Percentiles rank a stretch among this genome's conserved stretches.
These are phyloP conservation scores for Notamacropus eugenii DNA, from an alignment of 2,797 vertebrate species.

Conservation along the genomic window DNA sequence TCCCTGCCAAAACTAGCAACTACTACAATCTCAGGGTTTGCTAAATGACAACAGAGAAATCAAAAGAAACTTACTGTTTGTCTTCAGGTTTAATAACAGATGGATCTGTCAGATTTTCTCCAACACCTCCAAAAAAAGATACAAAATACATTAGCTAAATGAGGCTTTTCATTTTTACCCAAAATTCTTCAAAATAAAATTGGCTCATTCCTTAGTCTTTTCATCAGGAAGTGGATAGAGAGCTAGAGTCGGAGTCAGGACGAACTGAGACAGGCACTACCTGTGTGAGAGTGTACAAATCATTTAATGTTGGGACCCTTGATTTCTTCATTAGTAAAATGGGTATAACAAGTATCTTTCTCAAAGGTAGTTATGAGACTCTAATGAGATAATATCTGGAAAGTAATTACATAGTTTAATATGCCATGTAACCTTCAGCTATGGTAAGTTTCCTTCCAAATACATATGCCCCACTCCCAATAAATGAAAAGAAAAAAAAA, in stretches of 20 bases:
- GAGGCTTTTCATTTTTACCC: slow-evolving; percentile 51
- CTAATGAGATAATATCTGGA: background rate
- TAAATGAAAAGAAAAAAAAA: background rate
- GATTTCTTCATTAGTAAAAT: background rate
- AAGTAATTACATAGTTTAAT: background rate
- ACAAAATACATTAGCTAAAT: slow-evolving; percentile 63
- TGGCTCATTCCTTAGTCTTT: background rate
- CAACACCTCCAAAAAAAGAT: slow-evolving; percentile 90
- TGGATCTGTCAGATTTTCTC: slow-evolving; percentile 95
- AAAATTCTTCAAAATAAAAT: slow-evolving; percentile 63
- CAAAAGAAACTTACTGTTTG: slow-evolving; percentile 88
- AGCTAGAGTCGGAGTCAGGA: background rate
- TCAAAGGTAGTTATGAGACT: background rate
- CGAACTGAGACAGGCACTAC: background rate
- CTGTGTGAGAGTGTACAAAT: background rate
- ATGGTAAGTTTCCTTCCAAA: background rate
- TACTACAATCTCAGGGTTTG: slow-evolving; percentile 37
- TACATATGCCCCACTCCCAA: background rate
- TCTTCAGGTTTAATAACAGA: slow-evolving; percentile 95
- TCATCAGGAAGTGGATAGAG: background rate
- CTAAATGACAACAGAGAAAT: slow-evolving; percentile 51
- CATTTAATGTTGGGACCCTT: background rate
- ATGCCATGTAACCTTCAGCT: background rate
- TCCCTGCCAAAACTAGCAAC: background rate
- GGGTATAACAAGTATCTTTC: background rate